Percentiles rank a stretch among this genome's conserved stretches.
These are phyloP conservation scores for Paguma larvata DNA, from an alignment of 2,797 vertebrate genomes.

Conservation along the genomic window DNA sequence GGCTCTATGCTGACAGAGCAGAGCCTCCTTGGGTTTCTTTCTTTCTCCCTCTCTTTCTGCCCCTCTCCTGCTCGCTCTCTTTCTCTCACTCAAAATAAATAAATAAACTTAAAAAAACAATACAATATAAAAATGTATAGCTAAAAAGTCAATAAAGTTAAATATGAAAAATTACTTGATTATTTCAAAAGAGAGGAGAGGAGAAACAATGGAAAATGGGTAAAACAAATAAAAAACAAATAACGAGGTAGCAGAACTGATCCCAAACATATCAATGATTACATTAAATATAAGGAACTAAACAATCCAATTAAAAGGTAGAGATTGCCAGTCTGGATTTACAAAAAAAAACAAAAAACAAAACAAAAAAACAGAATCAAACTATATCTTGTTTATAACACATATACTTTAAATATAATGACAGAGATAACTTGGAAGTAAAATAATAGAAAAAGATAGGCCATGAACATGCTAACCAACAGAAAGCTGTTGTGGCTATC, in stretches of 20 bases:
- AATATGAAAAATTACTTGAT: neutral
- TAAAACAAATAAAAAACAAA: neutral
- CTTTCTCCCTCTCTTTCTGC: too few relatives aligned
- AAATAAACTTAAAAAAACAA: neutral
- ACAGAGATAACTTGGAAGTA: neutral
- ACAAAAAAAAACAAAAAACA: neutral
- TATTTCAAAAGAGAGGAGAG: neutral
- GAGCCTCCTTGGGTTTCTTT: too few relatives aligned
- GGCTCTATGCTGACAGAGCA: too few relatives aligned
- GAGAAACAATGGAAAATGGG: neutral
- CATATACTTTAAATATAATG: neutral
- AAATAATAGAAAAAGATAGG: neutral
- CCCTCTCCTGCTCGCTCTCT: too few relatives aligned
- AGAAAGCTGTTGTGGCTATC: neutral
- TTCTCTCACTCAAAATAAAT: too few relatives aligned
- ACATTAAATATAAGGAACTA: neutral
- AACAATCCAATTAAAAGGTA: neutral
- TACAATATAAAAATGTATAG: neutral
- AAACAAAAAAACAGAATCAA: neutral
- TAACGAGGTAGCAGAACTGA: neutral
- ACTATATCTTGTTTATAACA: slow-evolving; percentile 8
- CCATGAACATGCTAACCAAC: neutral
- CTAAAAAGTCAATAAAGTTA: neutral
- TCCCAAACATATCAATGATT: neutral
- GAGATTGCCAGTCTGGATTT: neutral